Evolutionary conservation across 2,797 vertebrate species (phyloP), one percentile per base, ranked within the genome.

Genomic region (Kryptolebias ocellatus): DNA sequence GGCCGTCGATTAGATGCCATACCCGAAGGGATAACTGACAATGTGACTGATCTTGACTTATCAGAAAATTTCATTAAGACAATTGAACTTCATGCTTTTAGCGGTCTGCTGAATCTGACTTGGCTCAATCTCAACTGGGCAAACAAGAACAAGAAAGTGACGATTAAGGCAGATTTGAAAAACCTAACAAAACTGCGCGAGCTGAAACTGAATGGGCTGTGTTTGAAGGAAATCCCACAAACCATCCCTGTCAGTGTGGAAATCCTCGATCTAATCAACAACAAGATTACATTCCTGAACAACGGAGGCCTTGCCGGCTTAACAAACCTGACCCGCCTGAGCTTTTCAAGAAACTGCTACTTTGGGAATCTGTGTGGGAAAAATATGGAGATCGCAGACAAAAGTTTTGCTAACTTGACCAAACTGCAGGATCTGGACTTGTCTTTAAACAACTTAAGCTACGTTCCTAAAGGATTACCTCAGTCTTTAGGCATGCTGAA

Each of bases 341-440:
- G 77, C 27, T 78, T 98, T 42, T 92, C 94, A 8, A 95, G 89
- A 88, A 98, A 98, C 84, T 99, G 98, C 74, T 96, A 94, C 84
- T 92, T 79, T 65, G 90, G 94, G 76, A 96, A 96, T 69, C 93
- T 92, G 3, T 98, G 98, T 83, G 87, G 87, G 12, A 85, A 61
- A 60, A 59, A 79, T 0, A 89, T 93, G 67, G 64, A 1, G 2
- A 93, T 98, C 39, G 71, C 62, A 47, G 20, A 88, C 0, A 76
- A 85, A 54, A 93, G 88, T 31, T 96, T 99, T 77, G 76, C 79
- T 28, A 27, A 18, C 17, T 74, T 98, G 74, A 83, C 24, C 54
- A 90, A 89, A 17, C 88, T 99, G 27, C 68, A 78, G 54, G 0
- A 66, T 61, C 87, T 98, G 17, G 94, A 93, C 20, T 83, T 99